These are phyloP conservation scores for Bursaphelenchus okinawaensis DNA, from an alignment of 2,888 invertebrate genomes.

Conservation along the genomic window DNA sequence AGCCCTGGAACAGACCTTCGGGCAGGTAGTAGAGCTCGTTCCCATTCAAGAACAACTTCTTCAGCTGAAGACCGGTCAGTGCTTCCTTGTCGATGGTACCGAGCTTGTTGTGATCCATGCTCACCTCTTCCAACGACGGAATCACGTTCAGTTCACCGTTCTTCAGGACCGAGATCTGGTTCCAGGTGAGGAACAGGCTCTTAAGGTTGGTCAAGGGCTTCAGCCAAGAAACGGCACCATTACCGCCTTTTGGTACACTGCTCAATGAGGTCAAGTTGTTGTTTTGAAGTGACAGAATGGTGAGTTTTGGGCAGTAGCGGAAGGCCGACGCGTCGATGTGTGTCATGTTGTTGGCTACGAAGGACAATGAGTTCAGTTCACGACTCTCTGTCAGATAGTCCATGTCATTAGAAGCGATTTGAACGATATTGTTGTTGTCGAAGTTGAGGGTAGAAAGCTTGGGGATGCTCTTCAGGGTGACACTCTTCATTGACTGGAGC, in stretches of 20 bases:
- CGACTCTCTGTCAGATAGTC: slow-evolving; percentile 35
- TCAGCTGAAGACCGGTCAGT: slow-evolving; percentile 24
- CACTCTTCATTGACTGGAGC: slow-evolving; percentile 33
- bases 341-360: slow-evolving; percentile 39
- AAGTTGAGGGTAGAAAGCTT: slow-evolving; percentile 34
- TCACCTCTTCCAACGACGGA: slow-evolving; percentile 34
- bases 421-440: slow-evolving; percentile 38
- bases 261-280: slow-evolving; percentile 57
- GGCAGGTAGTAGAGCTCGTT: slow-evolving; percentile 49
- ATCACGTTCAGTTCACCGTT: slow-evolving; percentile 40
- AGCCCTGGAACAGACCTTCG: slow-evolving; percentile 42
- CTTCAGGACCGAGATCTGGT: slow-evolving; percentile 52
- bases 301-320: slow-evolving; percentile 23
- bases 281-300: slow-evolving; percentile 58
- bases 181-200: slow-evolving; percentile 60
- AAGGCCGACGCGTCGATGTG: slow-evolving; percentile 31
- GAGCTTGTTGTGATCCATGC: slow-evolving; percentile 48
- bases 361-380: slow-evolving; percentile 48
- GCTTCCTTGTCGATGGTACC: slow-evolving; percentile 26
- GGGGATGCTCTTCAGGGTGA: slow-evolving; percentile 37
- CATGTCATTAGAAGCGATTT: slow-evolving; percentile 44
- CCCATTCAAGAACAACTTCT: slow-evolving; percentile 41
- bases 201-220: slow-evolving; percentile 56
- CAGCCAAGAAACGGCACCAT: slow-evolving; percentile 11
- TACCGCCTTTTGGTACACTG: slow-evolving; percentile 14